Evolutionary conservation across 1,140 invertebrate species (phyloP).

Genomic region (Hylaeus volcanicus): DNA sequence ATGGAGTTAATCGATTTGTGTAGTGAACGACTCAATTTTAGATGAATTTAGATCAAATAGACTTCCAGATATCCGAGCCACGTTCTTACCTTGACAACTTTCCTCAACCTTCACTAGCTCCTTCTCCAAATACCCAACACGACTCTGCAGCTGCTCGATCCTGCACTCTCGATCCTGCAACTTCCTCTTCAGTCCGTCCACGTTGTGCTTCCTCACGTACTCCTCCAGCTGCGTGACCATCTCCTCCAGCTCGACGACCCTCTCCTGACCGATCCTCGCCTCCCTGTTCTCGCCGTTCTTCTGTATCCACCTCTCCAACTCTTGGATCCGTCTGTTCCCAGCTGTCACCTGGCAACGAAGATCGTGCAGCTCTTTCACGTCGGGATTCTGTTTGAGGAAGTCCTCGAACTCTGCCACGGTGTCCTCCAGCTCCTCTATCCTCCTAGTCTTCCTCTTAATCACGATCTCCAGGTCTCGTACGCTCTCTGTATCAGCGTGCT

Average conservation of each 20-base stretch:
- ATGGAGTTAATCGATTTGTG: no score
- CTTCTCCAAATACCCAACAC: conserved; percentile 58
- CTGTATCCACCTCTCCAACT: conserved; percentile 73
- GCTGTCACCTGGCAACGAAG: conserved; percentile 65
- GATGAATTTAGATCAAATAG: no score
- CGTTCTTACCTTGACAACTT: conserved; percentile 24
- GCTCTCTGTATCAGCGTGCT: conserved; percentile 82
- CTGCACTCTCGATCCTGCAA: conserved; percentile 73
- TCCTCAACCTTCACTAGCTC: conserved; percentile 34
- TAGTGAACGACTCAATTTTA: no score
- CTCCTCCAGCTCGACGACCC: conserved; percentile 73
- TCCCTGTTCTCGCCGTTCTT: conserved; percentile 60
- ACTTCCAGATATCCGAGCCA: background rate
- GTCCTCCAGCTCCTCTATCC: conserved; percentile 90
- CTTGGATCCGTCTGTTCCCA: conserved; percentile 63
- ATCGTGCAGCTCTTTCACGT: conserved; percentile 72
- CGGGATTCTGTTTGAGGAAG: conserved; percentile 74
- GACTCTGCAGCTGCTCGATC: conserved; percentile 69
- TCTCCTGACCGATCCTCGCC: conserved; percentile 68
- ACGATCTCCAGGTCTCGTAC: conserved; percentile 85
- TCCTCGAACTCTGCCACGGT: conserved; percentile 70
- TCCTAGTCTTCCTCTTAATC: conserved; percentile 81
- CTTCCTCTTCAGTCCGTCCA: conserved; percentile 73
- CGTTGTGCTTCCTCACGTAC: conserved; percentile 74
- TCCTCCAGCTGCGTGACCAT: conserved; percentile 75